Evolutionary conservation across 2,113 vertebrate genomes (phyloP).

Genomic region (Oreochromis tanganicae): DNA sequence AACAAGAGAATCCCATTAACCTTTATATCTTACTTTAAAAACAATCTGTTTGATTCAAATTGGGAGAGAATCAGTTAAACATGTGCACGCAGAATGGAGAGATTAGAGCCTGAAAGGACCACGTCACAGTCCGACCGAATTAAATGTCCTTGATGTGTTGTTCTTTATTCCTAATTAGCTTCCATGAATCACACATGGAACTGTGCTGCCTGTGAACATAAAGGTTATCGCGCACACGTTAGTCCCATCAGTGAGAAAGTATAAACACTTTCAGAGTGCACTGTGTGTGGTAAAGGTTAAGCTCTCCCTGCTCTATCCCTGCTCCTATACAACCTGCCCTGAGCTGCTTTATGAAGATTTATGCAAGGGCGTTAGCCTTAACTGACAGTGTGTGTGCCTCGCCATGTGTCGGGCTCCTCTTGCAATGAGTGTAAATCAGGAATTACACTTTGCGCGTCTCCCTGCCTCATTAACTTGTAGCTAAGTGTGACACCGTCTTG

Average conservation of each 20-base stretch:
- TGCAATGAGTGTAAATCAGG: neutral
- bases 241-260: neutral
- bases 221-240: neutral
- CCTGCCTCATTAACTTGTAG: neutral
- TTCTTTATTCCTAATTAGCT: neutral
- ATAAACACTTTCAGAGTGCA: conserved; percentile 1
- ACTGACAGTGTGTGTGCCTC: conserved; percentile 28
- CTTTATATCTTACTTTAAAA: neutral
- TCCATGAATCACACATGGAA: neutral
- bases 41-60: neutral
- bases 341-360: conserved; percentile 67
- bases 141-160: neutral
- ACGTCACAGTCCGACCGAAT: neutral
- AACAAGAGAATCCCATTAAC: neutral
- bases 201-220: neutral
- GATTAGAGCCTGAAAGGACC: neutral
- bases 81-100: neutral
- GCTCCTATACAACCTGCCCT: conserved; percentile 45
- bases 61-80: neutral
- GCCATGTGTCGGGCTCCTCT: conserved; percentile 4
- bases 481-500: neutral
- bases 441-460: neutral
- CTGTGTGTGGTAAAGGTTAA: conserved; percentile 38
- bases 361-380: conserved; percentile 53
- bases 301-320: conserved; percentile 30